Percentiles rank a stretch among this genome's conserved stretches.
Conservation (phyloP, 2,888 invertebrate species). For the Drosophila mercatorum region DNA sequence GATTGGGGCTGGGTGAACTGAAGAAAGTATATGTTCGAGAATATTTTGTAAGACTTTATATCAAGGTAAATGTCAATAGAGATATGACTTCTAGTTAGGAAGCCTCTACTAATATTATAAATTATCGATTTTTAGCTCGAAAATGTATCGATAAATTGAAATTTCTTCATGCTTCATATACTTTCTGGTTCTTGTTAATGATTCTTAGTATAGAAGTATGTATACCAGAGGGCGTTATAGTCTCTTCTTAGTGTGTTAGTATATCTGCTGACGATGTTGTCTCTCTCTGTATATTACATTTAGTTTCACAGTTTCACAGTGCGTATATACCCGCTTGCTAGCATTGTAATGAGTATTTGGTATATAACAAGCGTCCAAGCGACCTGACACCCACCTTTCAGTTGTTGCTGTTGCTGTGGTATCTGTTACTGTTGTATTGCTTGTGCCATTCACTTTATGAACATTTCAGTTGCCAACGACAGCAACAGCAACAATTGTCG, state of each 20-base stretch:
- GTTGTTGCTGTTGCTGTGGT: slow-evolving; percentile 24
- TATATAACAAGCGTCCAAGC: slow-evolving; percentile 18
- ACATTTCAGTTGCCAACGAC: slow-evolving; percentile 40
- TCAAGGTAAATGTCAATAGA: no score
- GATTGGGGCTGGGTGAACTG: no score
- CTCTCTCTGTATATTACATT: neutral
- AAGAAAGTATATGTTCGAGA: no score
- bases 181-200: neutral
- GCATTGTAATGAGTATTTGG: neutral
- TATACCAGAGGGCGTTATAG: no score
- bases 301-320: neutral
- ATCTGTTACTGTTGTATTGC: slow-evolving; percentile 41
- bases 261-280: neutral
- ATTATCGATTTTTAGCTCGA: neutral
- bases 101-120: no score
- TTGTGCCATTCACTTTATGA: slow-evolving; percentile 72
- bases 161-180: neutral
- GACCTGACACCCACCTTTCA: slow-evolving; percentile 33
- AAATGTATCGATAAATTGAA: neutral
- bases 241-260: no score
- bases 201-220: neutral
- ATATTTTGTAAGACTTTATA: no score
- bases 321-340: neutral
- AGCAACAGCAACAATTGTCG: slow-evolving; percentile 67
- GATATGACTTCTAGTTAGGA: no score